Evolutionary conservation across 1,140 invertebrate species (phyloP).

Genomic region (Wasmannia auropunctata): DNA sequence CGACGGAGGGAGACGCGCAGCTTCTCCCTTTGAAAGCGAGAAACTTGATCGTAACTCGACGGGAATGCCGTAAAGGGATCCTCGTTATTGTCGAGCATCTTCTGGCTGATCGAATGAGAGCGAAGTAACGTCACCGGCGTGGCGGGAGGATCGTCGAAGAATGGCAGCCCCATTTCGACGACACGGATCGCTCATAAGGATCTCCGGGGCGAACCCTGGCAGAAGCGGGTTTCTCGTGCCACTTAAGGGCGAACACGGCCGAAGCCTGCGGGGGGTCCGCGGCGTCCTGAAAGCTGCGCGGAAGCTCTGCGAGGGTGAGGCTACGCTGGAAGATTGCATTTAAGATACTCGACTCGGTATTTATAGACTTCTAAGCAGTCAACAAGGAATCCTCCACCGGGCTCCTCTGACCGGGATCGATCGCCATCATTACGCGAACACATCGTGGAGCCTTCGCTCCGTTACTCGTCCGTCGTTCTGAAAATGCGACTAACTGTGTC

Average conservation of each 20-base stretch:
- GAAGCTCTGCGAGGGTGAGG: slow-evolving; percentile 36
- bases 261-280: slow-evolving; percentile 36
- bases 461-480: neutral
- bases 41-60: slow-evolving; percentile 62
- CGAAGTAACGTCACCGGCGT: slow-evolving; percentile 62
- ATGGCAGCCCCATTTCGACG: slow-evolving; percentile 58
- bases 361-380: slow-evolving; percentile 63
- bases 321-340: slow-evolving; percentile 62
- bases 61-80: slow-evolving; percentile 65
- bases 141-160: slow-evolving; percentile 60
- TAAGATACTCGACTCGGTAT: slow-evolving; percentile 61
- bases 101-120: slow-evolving; percentile 64
- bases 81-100: slow-evolving; percentile 58
- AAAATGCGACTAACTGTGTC: slow-evolving; percentile 12
- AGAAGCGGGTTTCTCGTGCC: slow-evolving; percentile 45
- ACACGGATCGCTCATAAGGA: slow-evolving; percentile 58
- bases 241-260: slow-evolving; percentile 63
- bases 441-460: neutral
- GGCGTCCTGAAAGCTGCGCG: slow-evolving; percentile 45
- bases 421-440: slow-evolving; percentile 52
- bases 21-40: slow-evolving; percentile 53
- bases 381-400: neutral
- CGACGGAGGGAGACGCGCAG: slow-evolving; percentile 15
- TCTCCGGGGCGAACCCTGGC: slow-evolving; percentile 34
- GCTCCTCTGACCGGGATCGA: slow-evolving; percentile 43